A percentile compares a stretch with the other conserved stretches of the same genome.
These are phyloP conservation scores for Temnopleurus reevesii DNA, from an alignment of 53 echinoderm and acorn worm species.

Conservation along the genomic window DNA sequence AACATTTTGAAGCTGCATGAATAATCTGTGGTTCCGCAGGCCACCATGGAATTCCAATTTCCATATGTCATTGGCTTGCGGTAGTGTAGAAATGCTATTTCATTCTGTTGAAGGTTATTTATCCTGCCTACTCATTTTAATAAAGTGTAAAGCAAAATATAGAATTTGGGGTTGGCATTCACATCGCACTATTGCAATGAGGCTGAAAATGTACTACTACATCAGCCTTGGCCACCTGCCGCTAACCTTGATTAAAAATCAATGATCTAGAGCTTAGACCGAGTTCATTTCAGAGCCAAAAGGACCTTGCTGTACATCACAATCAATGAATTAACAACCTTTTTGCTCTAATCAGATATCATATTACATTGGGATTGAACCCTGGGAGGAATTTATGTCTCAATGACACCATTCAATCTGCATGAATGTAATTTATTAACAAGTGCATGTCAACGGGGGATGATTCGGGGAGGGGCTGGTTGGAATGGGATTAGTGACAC, in stretches of 20 bases:
- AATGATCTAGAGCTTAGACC: conserved; percentile 4
- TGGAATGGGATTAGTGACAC: not conserved
- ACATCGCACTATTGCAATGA: no score
- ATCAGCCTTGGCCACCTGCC: conserved; percentile 17
- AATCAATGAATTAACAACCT: not conserved
- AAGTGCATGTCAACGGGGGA: not conserved
- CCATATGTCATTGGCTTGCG: no score
- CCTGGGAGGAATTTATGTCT: not conserved
- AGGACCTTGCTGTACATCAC: no score
- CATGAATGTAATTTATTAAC: not conserved
- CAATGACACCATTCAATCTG: not conserved
- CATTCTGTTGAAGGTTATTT: no score
- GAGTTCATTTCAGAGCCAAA: no score
- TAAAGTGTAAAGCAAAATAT: no score
- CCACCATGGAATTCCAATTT: no score
- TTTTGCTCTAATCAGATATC: not conserved
- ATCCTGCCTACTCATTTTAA: no score
- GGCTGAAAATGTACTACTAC: not conserved
- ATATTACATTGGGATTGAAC: not conserved
- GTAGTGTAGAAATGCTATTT: no score
- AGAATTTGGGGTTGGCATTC: no score
- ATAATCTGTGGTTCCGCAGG: no score
- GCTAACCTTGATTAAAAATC: conserved; percentile 40
- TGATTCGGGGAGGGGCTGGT: not conserved
- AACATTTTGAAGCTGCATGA: no score